phyloP scores from a whole-genome alignment of 2,888 invertebrate genomes.

The Mimachlamys varia region DNA sequence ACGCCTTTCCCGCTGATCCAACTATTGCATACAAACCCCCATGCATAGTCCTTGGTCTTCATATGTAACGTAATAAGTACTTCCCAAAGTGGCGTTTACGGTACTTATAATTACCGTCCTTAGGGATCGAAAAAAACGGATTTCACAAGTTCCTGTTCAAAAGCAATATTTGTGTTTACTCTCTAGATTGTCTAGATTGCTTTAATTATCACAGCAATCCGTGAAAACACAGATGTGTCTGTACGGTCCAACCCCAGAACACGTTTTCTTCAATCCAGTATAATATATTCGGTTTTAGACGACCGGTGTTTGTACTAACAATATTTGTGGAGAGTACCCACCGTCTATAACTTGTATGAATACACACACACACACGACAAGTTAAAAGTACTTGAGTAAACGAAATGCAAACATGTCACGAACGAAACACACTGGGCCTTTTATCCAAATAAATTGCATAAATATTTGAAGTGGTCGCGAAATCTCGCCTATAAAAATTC shows the following conservation, averaged over 20 bases:
- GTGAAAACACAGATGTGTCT: too few relatives aligned
- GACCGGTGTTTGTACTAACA: background rate
- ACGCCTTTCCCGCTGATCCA: too few relatives aligned
- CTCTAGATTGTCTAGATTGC: background rate
- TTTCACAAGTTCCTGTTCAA: too few relatives aligned
- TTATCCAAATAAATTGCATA: conserved; percentile 33
- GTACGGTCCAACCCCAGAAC: too few relatives aligned
- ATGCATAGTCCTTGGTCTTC: too few relatives aligned
- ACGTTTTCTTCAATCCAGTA: background rate
- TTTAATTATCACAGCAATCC: background rate
- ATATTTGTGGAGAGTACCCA: background rate
- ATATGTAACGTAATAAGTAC: too few relatives aligned
- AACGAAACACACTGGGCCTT: background rate
- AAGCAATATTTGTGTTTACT: background rate
- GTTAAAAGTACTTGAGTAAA: background rate
- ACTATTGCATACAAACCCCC: too few relatives aligned
- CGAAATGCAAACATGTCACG: background rate
- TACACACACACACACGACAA: background rate
- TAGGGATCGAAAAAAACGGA: too few relatives aligned
- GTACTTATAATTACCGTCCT: too few relatives aligned
- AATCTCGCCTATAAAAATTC: conserved; percentile 8
- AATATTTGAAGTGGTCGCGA: background rate
- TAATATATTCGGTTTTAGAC: background rate
- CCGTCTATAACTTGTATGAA: background rate
- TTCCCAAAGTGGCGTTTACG: too few relatives aligned